A percentile compares a stretch with the other conserved stretches of the same genome.
Conservation (phyloP, 2,888 invertebrate genomes). For the Nomada fabriciana region DNA sequence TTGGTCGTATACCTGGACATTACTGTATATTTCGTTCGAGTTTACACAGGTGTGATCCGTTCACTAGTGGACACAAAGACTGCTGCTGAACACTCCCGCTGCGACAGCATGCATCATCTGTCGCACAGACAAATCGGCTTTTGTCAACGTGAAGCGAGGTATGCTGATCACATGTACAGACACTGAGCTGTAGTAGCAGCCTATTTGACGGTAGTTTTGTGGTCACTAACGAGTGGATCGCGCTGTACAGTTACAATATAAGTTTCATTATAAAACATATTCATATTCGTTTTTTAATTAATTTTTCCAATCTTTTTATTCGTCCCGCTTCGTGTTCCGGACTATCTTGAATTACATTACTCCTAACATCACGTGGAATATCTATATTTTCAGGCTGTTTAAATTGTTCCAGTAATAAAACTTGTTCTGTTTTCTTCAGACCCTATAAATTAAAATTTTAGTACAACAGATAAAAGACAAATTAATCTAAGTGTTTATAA, state of each 20-base stretch:
- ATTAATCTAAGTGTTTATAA: not conserved
- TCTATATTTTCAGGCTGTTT: slow-evolving; percentile 82
- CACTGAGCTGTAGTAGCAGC: too few species aligned
- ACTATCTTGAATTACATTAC: slow-evolving; percentile 75
- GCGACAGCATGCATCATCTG: too few species aligned
- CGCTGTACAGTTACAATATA: slow-evolving; percentile 56
- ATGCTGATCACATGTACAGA: too few species aligned
- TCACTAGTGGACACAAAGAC: too few species aligned
- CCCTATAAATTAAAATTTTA: slow-evolving; percentile 72
- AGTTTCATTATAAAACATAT: slow-evolving; percentile 40
- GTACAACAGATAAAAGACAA: slow-evolving; percentile 6
- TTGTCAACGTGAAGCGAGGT: too few species aligned
- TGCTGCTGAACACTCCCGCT: too few species aligned
- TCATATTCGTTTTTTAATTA: slow-evolving; percentile 85
- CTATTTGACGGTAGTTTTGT: too few species aligned
- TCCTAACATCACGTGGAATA: slow-evolving; percentile 64
- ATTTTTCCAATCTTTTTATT: slow-evolving; percentile 86
- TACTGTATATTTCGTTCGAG: too few species aligned
- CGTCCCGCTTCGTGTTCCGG: slow-evolving; percentile 85
- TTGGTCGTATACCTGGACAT: too few species aligned
- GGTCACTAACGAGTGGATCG: too few species aligned
- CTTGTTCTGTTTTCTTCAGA: slow-evolving; percentile 85
- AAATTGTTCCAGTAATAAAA: slow-evolving; percentile 86
- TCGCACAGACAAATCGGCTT: too few species aligned
- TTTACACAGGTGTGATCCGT: too few species aligned